Conservation (phyloP, 2,888 invertebrate genomes). For the Neoascia interrupta region DNA sequence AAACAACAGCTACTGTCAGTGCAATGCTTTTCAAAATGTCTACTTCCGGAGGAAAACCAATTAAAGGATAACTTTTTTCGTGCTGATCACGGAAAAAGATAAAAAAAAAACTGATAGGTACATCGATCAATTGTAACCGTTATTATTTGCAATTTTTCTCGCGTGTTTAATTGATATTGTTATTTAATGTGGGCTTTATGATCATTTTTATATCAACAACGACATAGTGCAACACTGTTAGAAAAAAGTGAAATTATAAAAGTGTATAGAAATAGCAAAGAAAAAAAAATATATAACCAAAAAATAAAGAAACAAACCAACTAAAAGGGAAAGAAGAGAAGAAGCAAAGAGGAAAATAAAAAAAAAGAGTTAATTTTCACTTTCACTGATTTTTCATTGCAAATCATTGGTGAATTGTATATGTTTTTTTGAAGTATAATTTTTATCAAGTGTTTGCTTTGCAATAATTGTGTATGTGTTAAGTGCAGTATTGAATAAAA, state of each 20-base stretch:
- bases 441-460: constrained; percentile 32
- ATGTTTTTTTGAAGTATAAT: not conserved
- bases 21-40: constrained; percentile 27
- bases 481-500: constrained; percentile 35
- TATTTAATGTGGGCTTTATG: no score
- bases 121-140: constrained; percentile 8
- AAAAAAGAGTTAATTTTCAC: constrained; percentile 57
- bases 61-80: not conserved
- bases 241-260: constrained; percentile 40
- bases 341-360: not conserved
- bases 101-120: constrained; percentile 9
- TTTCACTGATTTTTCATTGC: constrained; percentile 65
- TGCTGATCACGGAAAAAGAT: no score
- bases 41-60: constrained; percentile 35
- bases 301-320: constrained; percentile 30
- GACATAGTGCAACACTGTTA: constrained; percentile 11
- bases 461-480: constrained; percentile 22
- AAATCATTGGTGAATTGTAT: constrained; percentile 31
- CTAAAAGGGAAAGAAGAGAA: constrained; percentile 11
- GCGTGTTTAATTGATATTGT: no score
- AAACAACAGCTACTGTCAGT: not conserved
- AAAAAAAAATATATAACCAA: constrained; percentile 5
- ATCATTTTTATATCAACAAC: constrained; percentile 16
- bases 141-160: constrained; percentile 10
- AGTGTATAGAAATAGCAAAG: constrained; percentile 14